A percentile compares a stretch with the other conserved stretches of the same genome.
Conservation (phyloP, 2,113 vertebrate genomes). For the Brienomyrus brachyistius region DNA sequence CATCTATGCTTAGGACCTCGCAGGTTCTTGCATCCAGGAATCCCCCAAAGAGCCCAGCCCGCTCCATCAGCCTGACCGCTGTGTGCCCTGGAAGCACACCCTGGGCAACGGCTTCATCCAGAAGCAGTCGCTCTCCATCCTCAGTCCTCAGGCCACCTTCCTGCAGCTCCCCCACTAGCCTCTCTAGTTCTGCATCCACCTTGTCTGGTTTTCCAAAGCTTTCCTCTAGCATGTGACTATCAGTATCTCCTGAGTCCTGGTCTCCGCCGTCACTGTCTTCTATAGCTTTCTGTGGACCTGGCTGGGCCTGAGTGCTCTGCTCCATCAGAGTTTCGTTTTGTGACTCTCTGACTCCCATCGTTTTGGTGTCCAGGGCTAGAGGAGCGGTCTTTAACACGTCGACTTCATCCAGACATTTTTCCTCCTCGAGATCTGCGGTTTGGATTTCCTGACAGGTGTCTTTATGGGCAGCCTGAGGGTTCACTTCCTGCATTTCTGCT, state of each 20-base stretch:
- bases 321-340: background rate
- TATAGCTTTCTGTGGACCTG: background rate
- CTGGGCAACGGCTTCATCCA: slow-evolving; percentile 70
- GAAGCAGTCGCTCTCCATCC: slow-evolving; percentile 62
- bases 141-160: slow-evolving; percentile 70
- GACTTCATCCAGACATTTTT: background rate
- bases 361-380: background rate
- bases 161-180: slow-evolving; percentile 63
- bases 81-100: slow-evolving; percentile 71
- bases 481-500: background rate
- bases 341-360: background rate
- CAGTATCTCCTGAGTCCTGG: background rate
- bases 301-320: background rate
- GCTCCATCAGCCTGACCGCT: slow-evolving; percentile 78
- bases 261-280: background rate
- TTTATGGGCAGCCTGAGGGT: background rate
- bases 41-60: slow-evolving; percentile 75
- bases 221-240: slow-evolving; percentile 19
- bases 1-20: slow-evolving; percentile 69
- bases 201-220: slow-evolving; percentile 20
- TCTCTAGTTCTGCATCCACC: slow-evolving; percentile 52
- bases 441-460: background rate
- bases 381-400: background rate
- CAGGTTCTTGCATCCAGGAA: slow-evolving; percentile 71
- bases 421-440: background rate